Evolutionary conservation across 2,797 vertebrate species (phyloP).

Genomic region (Decapterus maruadsi): DNA sequence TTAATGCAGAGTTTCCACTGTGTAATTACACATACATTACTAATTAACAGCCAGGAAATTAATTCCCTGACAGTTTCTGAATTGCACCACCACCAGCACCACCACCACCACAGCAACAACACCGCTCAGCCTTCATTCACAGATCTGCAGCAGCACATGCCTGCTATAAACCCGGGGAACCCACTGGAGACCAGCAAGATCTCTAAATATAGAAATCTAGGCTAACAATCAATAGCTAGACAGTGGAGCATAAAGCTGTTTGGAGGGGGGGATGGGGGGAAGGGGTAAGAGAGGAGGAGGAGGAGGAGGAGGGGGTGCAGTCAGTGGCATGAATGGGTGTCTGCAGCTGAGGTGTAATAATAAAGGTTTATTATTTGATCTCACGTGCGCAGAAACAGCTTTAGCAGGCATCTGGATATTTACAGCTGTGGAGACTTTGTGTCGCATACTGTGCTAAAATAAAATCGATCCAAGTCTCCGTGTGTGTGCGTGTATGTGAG

Average conservation of each 20-base stretch:
- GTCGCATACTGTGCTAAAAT: slow-evolving; percentile 22
- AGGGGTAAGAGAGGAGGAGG: background rate
- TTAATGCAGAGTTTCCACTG: background rate
- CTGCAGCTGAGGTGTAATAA: slow-evolving; percentile 37
- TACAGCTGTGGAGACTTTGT: slow-evolving; percentile 63
- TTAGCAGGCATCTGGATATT: slow-evolving; percentile 59
- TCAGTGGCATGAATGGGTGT: slow-evolving; percentile 47
- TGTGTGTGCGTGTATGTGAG: background rate
- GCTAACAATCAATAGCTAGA: slow-evolving; percentile 74
- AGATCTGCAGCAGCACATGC: slow-evolving; percentile 57
- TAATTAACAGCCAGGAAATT: background rate
- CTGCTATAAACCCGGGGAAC: slow-evolving; percentile 54
- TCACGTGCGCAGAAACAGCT: slow-evolving; percentile 20
- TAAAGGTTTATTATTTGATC: slow-evolving; percentile 37
- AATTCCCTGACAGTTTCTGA: slow-evolving; percentile 16
- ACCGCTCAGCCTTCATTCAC: slow-evolving; percentile 59
- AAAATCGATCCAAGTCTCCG: slow-evolving; percentile 38
- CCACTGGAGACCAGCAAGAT: slow-evolving; percentile 58
- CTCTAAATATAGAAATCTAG: slow-evolving; percentile 75
- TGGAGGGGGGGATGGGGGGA: slow-evolving; percentile 8
- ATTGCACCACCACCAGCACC: slow-evolving; percentile 17
- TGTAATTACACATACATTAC: slow-evolving; percentile 13
- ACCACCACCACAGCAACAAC: background rate
- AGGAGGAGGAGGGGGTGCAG: background rate
- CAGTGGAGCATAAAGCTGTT: slow-evolving; percentile 56